Percentiles rank a stretch among this genome's conserved stretches.
phyloP scores from a whole-genome alignment of 1,140 invertebrate genomes.

The Heterodera carotae region DNA sequence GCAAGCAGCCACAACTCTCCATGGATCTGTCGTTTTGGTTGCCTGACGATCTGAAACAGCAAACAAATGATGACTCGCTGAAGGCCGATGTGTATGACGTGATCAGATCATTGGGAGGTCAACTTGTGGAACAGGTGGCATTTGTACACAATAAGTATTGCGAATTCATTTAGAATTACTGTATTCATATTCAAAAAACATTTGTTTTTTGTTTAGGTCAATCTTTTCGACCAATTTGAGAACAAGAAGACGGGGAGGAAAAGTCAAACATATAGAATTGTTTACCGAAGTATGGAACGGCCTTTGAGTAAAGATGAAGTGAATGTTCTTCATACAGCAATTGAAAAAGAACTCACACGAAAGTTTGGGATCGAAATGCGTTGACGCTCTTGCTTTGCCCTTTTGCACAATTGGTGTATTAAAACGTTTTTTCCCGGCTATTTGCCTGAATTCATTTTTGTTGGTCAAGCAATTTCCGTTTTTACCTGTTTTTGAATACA shows the following conservation, averaged over 20 bases:
- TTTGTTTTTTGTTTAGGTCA: conserved; percentile 39
- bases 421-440: background rate
- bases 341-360: conserved; percentile 31
- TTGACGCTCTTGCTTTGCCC: conserved; percentile 16
- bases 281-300: conserved; percentile 88
- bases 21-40: conserved; percentile 98
- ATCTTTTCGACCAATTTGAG: conserved; percentile 81
- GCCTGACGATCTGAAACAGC: conserved; percentile 68
- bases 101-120: conserved; percentile 81
- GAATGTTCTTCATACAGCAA: conserved; percentile 68
- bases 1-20: conserved; percentile 81
- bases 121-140: conserved; percentile 79
- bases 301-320: conserved; percentile 85
- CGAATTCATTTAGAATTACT: too few relatives aligned
- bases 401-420: background rate
- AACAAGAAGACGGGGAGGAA: conserved; percentile 80
- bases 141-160: too few relatives aligned
- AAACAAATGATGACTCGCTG: conserved; percentile 42
- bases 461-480: background rate
- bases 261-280: conserved; percentile 88
- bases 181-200: background rate
- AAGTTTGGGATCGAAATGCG: conserved; percentile 47
- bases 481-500: background rate
- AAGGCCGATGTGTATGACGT: conserved; percentile 76
- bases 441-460: background rate